Base-by-base conservation (phyloP, 2,888 invertebrate species). In the Cerastoderma edule region DNA sequence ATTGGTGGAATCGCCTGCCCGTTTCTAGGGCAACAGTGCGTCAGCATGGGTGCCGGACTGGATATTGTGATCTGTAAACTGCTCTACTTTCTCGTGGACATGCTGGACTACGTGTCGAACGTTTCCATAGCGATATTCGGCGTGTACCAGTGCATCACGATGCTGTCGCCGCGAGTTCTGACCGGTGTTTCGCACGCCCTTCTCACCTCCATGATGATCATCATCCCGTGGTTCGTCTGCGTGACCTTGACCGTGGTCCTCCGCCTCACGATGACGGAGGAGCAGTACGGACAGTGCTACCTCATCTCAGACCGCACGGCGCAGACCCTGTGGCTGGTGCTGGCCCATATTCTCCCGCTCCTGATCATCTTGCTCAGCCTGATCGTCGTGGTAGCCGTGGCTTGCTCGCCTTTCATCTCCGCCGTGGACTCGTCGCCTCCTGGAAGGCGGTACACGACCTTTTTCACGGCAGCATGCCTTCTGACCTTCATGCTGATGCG, bases 191-290 rank as follows among this genome's bases (percentile, higher is more conserved):
- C 81, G 13, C 70, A 67, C 48, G 70, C 73, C 16, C 65, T 81
- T 6, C 46, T 81, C 28, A 56, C 70, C 1, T 71, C 81, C 22
- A 78, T 81, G 24, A 65, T 81, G 73, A 73, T 81, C 1, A 67
- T 81, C 22, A 65, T 78, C 10, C 81, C 81, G 5, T 81, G 81
- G 81, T 63, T 81, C 32, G 71, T 81, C 1, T 72, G 73, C 13
- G 46, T 73, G 1, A 78, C 75, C 63, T 30, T 81, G 8, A 70
- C 81, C 1, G 72, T 78, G 1, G 78, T 78, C 19, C 53, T 81
- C 19, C 35, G 81, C 27, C 50, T 81, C 13, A 81, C 81, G 5
- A 81, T 81, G 81, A 75, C 81, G n/a, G 81, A 75, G 27, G 81
- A 81, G 50, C 70, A 75, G 39, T 75, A 48, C 6, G 81, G 81